Evolutionary conservation across 1,140 invertebrate species (phyloP), one percentile per base, ranked within the genome.

Genomic region (Dryas iulia): DNA sequence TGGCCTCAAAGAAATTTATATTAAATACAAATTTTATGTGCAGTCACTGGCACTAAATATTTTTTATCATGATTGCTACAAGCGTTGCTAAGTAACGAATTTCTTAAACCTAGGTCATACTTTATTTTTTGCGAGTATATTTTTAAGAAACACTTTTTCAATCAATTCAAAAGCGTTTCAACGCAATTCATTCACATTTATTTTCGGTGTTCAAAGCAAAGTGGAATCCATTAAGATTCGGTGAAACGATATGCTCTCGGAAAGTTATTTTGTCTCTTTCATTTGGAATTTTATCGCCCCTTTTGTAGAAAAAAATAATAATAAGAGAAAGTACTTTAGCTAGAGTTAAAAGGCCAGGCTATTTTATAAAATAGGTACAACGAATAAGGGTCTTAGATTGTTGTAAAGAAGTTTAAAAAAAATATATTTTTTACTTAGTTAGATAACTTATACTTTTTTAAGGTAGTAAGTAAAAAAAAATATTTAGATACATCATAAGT

Each of bases 141-240:
- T 47, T 47, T 21, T 47, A 47, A 47, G 39, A 21, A 18, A 47
- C 39, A 47, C 39, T 52, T 61, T 53, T 53, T 62, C 39, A 28
- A 30, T 62, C 35, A 62, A 26, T 62, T 28, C 26, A 21, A 25
- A 23, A 62, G 39, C 52, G 23, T 64, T 21, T 64, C 12, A 64
- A 64, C 47, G 61, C 61, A 64, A 54, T 64, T 64, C 28, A 56
- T 69, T 60, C 52, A 57, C 35, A 62, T 62, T 72, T 57, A 69
- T 72, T 74, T 77, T 77, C 67, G 52, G 52, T 47, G 64, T 67
- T 64, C 47, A 69, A 66, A 72, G 70, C 64, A 66, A 68, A 68
- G 73, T 72, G 65, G 71, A 77, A 71, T 77, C 73, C 75, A 74
- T 75, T 75, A 77, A 71, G 75, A 72, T 77, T 72, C 67, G 65